phyloP scores from a whole-genome alignment of 2,113 vertebrate genomes.

The Siniperca chuatsi region DNA sequence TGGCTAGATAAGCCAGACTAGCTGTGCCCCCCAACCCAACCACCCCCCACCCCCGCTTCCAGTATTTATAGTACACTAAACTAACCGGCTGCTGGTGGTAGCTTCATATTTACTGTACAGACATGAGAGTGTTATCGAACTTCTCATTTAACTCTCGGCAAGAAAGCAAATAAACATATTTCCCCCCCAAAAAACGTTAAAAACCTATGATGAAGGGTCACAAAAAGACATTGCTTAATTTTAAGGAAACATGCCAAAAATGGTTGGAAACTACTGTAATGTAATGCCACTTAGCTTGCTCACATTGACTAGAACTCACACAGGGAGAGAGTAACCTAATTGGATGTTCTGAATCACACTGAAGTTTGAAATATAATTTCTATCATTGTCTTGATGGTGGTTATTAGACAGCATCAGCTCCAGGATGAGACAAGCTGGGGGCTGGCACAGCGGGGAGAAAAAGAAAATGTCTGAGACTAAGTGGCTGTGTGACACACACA shows the following conservation, averaged over 20 bases:
- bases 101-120: neutral
- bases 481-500: conserved; percentile 28
- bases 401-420: conserved; percentile 66
- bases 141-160: neutral
- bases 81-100: neutral
- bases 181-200: neutral
- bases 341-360: conserved; percentile 58
- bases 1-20: neutral
- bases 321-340: conserved; percentile 57
- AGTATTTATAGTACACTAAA: neutral
- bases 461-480: conserved; percentile 40
- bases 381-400: conserved; percentile 68
- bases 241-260: conserved; percentile 5
- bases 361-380: conserved; percentile 67
- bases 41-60: no score
- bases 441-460: conserved; percentile 51
- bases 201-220: neutral
- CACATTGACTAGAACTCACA: conserved; percentile 23
- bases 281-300: conserved; percentile 19
- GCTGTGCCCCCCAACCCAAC: neutral
- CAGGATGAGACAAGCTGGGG: conserved; percentile 49
- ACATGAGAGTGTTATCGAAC: neutral
- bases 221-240: conserved; percentile 1
- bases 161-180: neutral
- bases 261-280: conserved; percentile 10